Evolutionary conservation across 1,140 invertebrate genomes (phyloP), one percentile per base, ranked within the genome.

Genomic region (Penaeus indicus): DNA sequence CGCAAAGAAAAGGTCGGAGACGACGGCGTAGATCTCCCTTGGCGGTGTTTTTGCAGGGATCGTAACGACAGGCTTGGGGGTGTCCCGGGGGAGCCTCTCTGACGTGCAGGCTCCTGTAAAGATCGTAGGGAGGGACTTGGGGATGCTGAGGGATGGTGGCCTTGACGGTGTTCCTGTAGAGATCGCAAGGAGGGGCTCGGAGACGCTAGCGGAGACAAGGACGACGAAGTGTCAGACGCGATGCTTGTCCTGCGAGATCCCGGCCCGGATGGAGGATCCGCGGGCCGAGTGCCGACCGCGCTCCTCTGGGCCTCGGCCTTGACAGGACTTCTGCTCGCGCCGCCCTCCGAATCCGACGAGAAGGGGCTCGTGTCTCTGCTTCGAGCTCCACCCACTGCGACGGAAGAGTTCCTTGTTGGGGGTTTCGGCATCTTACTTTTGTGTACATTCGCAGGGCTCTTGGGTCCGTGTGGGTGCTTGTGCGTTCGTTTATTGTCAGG

Each of bases 331-430:
- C n/a, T 80, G 42, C 61, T 64, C 38, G 22, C 62, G 60, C 77
- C 62, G 38, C 60, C 77, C 32, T 77, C 84, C 19, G 22, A 61
- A 75, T 62, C 69, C 62, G 84, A 85, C n/a, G 78, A 80, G 61
- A 60, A 61, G 16, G 69, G 84, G 62, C 84, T 61, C 8, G 84
- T 19, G 67, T 72, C 84, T 62, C 62, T 77, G 84, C 72, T 77
- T 47, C 47, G 69, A 21, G 84, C 69, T 61, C 84, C 67, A 62
- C 54, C 69, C 69, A 18, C 63, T 42, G 27, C 63, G 16, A 84
- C 27, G 63, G 54, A 60, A 67, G 63, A 47, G 13, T 11, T 27
- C 38, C 32, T 67, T n/a, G 63, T n/a, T n/a, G 27, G 18, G 13
- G 85, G 77, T 21, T 62, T 79, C n/a, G 77, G 62, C 47, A 67